Evolutionary conservation across 2,113 vertebrate species (phyloP).

Genomic region (Peromyscus maniculatus): DNA sequence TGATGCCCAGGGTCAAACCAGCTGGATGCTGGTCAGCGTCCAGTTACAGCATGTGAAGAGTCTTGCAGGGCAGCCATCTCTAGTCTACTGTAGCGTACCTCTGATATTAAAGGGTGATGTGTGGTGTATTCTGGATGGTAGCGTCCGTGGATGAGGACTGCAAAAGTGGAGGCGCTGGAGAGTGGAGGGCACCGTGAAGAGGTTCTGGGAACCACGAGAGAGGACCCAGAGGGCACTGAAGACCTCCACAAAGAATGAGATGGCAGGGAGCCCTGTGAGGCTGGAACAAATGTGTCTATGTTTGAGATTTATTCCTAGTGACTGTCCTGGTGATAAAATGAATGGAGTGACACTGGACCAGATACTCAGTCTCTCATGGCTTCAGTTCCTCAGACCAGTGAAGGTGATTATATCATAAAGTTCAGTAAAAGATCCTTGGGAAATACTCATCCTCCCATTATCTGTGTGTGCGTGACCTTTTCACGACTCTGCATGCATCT

Average conservation of each 20-base stretch:
- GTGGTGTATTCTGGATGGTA: fast-evolving
- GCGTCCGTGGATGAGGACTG: not conserved
- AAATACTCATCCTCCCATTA: not conserved
- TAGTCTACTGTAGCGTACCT: not conserved
- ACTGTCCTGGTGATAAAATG: not conserved
- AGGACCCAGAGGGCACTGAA: not conserved
- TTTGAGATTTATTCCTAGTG: not conserved
- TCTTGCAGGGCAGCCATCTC: not conserved
- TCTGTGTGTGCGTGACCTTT: not conserved
- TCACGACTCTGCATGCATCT: not conserved
- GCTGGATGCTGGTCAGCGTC: not conserved
- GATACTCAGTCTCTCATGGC: not conserved
- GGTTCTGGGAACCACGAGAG: not conserved
- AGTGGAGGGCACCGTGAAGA: not conserved
- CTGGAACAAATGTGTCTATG: not conserved
- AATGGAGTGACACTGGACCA: not conserved
- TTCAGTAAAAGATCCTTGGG: not conserved
- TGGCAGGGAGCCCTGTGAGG: not conserved
- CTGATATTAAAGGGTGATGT: not conserved
- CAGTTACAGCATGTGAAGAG: fast-evolving
- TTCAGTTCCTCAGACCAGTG: not conserved
- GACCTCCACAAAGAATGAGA: not conserved
- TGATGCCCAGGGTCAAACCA: not conserved
- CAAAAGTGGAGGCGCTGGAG: too few species aligned
- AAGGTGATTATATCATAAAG: not conserved